These are phyloP conservation scores for Caretta caretta DNA, from an alignment of 2,113 vertebrate genomes.

Conservation along the genomic window DNA sequence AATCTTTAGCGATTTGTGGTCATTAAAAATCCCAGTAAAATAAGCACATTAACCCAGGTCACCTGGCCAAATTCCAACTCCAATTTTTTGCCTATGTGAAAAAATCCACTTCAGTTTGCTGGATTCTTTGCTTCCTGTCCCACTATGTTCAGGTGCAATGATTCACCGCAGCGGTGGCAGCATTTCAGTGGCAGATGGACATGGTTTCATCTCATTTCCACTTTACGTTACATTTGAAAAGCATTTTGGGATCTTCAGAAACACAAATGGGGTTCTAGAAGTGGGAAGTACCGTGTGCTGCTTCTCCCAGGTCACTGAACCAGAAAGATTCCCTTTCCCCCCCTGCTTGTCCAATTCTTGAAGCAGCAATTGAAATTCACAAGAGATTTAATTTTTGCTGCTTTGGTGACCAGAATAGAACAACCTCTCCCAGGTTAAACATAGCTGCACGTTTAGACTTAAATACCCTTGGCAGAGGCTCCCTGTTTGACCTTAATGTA, in stretches of 20 bases:
- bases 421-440: neutral
- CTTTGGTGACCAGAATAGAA: neutral
- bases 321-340: neutral
- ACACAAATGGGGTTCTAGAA: neutral
- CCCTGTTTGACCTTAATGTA: neutral
- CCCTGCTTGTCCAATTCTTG: neutral
- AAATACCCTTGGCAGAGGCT: neutral
- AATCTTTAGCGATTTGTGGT: neutral
- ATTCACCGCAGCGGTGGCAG: neutral
- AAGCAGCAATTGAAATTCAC: neutral
- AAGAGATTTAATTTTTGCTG: rapidly evolving
- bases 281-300: neutral
- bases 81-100: neutral
- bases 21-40: neutral
- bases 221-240: neutral
- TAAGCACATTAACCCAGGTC: neutral
- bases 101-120: neutral
- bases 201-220: no score
- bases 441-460: neutral
- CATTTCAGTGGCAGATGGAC: neutral
- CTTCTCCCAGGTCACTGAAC: neutral
- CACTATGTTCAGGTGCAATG: neutral
- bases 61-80: neutral
- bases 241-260: neutral
- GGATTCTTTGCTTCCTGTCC: neutral